These are phyloP conservation scores for Lamproptera curius DNA, from an alignment of 2,888 invertebrate genomes.

Conservation along the genomic window DNA sequence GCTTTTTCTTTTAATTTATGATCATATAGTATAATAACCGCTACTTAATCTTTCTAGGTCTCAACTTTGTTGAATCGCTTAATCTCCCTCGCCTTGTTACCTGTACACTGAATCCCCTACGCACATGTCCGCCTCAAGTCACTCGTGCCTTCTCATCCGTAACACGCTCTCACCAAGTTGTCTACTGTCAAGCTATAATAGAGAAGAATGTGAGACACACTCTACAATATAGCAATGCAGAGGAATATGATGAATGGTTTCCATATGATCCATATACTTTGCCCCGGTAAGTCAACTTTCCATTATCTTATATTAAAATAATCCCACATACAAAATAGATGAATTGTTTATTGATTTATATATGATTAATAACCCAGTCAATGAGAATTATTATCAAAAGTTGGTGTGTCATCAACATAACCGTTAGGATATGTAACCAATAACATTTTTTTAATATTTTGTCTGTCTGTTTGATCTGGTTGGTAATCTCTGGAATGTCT, in stretches of 20 bases:
- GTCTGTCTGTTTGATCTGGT: no score
- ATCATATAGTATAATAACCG: no score
- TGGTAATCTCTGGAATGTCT: no score
- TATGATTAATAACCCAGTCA: no score
- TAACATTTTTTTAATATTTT: no score
- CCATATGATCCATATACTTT: slow-evolving; percentile 94
- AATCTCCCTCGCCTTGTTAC: slow-evolving; percentile 92
- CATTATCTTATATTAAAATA: no score
- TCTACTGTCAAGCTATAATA: slow-evolving; percentile 93
- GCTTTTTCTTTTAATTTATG: no score
- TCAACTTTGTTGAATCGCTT: slow-evolving; percentile 87
- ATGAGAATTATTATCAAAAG: no score
- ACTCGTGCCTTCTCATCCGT: slow-evolving; percentile 89
- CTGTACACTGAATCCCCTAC: slow-evolving; percentile 91
- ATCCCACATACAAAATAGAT: no score
- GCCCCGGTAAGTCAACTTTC: slow-evolving; percentile 79
- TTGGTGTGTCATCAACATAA: no score
- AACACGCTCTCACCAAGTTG: slow-evolving; percentile 90
- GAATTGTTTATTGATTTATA: no score
- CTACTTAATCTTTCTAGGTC: slow-evolving; percentile 81
- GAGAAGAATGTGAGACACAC: slow-evolving; percentile 86
- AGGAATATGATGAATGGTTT: slow-evolving; percentile 85
- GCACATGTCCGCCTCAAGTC: slow-evolving; percentile 87
- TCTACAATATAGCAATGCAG: slow-evolving; percentile 53
- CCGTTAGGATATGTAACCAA: no score